A percentile compares a stretch with the other conserved stretches of the same genome.
phyloP scores from a whole-genome alignment of 1,140 invertebrate genomes.

The Kradibia gibbosae region DNA sequence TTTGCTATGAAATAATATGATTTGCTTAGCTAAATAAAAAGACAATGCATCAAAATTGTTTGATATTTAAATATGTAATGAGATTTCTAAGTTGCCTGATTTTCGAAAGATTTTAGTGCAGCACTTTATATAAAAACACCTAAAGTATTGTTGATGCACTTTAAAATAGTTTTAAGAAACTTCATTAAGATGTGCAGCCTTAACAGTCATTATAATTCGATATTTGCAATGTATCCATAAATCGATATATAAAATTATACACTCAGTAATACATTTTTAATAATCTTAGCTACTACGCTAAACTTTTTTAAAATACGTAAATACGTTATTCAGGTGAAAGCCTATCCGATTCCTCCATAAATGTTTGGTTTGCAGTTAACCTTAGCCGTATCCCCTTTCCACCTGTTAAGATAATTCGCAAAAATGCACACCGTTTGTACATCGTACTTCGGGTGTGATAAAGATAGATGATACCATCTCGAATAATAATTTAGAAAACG shows the following conservation, averaged over 20 bases:
- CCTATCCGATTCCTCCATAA: background rate
- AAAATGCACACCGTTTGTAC: too few species aligned
- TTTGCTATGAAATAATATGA: too few species aligned
- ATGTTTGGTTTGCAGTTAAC: background rate
- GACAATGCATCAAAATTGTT: too few species aligned
- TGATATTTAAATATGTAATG: too few species aligned
- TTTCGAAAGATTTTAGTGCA: background rate
- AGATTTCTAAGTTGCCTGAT: too few species aligned
- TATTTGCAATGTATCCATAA: background rate
- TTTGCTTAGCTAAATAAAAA: too few species aligned
- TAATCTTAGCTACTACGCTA: background rate
- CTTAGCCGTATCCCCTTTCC: background rate
- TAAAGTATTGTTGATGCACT: background rate
- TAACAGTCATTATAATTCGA: background rate
- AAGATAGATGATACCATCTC: too few species aligned
- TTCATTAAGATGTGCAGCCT: background rate
- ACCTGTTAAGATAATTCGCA: too few species aligned
- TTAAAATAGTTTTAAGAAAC: constrained; percentile 4
- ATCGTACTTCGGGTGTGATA: too few species aligned
- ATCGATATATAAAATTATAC: background rate
- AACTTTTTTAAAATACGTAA: background rate
- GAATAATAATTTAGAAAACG: constrained; percentile 42
- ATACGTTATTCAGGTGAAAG: background rate
- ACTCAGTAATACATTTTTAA: background rate
- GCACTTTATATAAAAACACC: background rate